Evolutionary conservation across 2,888 invertebrate species (phyloP), one percentile per base, ranked within the genome.

Genomic region (Heliconius cydno): DNA sequence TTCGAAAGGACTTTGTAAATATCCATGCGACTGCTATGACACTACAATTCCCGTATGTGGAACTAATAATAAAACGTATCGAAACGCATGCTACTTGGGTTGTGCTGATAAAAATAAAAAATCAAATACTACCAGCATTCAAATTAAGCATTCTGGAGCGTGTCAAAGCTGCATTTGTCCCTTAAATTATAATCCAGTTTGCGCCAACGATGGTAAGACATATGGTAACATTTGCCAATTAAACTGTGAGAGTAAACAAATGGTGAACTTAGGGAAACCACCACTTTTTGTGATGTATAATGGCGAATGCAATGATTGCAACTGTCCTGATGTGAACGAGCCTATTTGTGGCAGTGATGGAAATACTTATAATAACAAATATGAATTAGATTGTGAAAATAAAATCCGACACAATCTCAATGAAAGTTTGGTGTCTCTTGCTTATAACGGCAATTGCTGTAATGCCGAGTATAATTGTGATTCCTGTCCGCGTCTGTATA

Each of bases 221-320:
- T 90, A 88, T 79, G 73, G 63, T 3, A 90, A 87, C 77, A 74
- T 79, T 57, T 90, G 89, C 73, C n/a, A 78, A n/a, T 75, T 90
- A 0, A 75, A 80, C 0, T 88, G 89, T 77, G 82, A 86, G 66
- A 89, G 86, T 79, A 83, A 84, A 77, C 84, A 84, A 82, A 83
- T 82, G n/a, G 63, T 77, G 9, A 83, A 82, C 13, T 79, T 85
- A 22, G 86, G 83, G 10, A 60, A 70, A 66, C 57, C 75, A 25
- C 60, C 71, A 3, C 57, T 83, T 34, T 75, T 15, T 30, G 12
- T 81, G 84, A 34, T 84, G 81, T 66, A 85, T 74, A 77, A 72
- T 28, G 84, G 84, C 1, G 76, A 82, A 25, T 83, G 84, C 67
- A 78, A 60, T 10, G 52, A 13, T 57, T 85, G 84, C 34, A n/a